These are phyloP conservation scores for Cetoscarus ocellatus DNA, from an alignment of 2,797 vertebrate genomes.

Conservation along the genomic window DNA sequence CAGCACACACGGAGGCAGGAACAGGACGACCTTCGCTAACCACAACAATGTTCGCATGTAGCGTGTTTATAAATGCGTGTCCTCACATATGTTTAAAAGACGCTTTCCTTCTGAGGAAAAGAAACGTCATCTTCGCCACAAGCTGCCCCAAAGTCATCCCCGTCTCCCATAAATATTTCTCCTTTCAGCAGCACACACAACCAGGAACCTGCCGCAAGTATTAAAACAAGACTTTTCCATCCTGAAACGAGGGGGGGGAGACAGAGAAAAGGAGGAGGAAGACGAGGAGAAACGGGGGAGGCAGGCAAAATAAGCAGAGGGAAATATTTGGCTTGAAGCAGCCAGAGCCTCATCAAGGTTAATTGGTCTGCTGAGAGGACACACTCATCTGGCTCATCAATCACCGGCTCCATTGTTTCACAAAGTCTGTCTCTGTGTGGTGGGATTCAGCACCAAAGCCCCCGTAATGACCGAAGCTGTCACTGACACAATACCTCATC, in stretches of 20 bases:
- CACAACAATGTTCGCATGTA: constrained; percentile 44
- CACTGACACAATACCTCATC: constrained; percentile 64
- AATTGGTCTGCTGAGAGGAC: constrained; percentile 87
- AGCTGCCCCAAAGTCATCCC: constrained; percentile 44
- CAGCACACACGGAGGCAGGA: constrained; percentile 46
- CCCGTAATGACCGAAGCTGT: constrained; percentile 69
- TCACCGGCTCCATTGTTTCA: constrained; percentile 80
- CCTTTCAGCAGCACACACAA: constrained; percentile 53
- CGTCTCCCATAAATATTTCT: constrained; percentile 72
- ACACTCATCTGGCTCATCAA: constrained; percentile 81
- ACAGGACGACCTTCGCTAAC: constrained; percentile 65
- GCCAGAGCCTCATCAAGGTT: constrained; percentile 86
- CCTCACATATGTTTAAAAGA: constrained; percentile 8
- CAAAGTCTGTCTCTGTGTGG: constrained; percentile 52
- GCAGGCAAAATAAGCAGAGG: constrained; percentile 67
- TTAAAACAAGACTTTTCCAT: constrained; percentile 72
- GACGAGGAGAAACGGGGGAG: constrained; percentile 11
- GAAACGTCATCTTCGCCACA: constrained; percentile 64
- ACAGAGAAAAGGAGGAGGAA: not conserved
- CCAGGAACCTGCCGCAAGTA: constrained; percentile 64
- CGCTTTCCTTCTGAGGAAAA: constrained; percentile 23
- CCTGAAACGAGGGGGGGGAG: constrained; percentile 38
- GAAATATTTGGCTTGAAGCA: constrained; percentile 84
- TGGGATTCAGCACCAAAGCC: constrained; percentile 36
- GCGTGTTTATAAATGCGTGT: constrained; percentile 31